Percentiles rank a stretch among this genome's conserved stretches.
Conservation (phyloP, 2,113 vertebrate species). For the Elanoides forficatus region DNA sequence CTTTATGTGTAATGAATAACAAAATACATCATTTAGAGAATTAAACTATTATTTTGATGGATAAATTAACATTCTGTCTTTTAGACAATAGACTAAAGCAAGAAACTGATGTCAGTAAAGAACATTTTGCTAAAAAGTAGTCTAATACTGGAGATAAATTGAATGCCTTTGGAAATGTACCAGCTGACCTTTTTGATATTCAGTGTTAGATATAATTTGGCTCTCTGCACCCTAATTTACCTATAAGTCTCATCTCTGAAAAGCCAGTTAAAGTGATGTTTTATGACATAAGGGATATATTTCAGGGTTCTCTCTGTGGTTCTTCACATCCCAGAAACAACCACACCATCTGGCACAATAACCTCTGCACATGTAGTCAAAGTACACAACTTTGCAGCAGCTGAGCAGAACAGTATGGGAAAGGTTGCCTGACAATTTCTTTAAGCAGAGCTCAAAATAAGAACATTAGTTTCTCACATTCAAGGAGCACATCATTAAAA, state of each 20-base stretch:
- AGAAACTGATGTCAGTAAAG: neutral
- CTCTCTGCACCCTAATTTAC: conserved; percentile 17
- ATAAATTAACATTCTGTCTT: neutral
- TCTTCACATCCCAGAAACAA: conserved; percentile 15
- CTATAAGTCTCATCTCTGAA: neutral
- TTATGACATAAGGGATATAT: conserved; percentile 38
- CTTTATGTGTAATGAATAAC: neutral
- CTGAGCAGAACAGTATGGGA: neutral
- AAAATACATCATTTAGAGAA: neutral
- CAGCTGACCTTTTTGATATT: conserved; percentile 19
- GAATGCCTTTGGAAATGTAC: neutral
- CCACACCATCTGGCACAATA: conserved; percentile 45
- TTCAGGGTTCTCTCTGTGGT: conserved; percentile 19
- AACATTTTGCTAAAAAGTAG: neutral
- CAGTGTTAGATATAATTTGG: neutral
- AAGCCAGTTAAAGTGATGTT: conserved; percentile 26
- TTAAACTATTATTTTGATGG: neutral
- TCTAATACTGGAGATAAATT: neutral
- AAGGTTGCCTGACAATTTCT: conserved; percentile 8
- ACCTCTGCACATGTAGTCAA: conserved; percentile 11
- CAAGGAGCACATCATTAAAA: conserved; percentile 41
- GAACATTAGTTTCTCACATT: neutral
- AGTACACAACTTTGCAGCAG: neutral
- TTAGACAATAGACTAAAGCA: neutral
- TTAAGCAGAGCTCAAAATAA: conserved; percentile 14